Conservation (phyloP, 2,888 invertebrate species). For the Drosophila peninsularis region DNA sequence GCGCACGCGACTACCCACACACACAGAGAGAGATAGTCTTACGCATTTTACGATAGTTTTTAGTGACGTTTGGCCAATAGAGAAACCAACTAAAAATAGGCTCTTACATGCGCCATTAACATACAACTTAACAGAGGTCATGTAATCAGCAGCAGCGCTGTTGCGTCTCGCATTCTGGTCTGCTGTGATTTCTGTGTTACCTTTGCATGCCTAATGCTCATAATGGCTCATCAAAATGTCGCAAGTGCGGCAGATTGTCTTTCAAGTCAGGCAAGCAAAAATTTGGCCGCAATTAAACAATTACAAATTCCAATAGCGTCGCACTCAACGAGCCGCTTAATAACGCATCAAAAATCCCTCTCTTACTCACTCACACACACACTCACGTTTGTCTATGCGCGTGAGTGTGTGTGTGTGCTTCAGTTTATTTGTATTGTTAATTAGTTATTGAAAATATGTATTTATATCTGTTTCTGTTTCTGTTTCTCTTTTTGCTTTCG, state of each 20-base stretch:
- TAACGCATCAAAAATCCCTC: constrained; percentile 69
- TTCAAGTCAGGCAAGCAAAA: constrained; percentile 58
- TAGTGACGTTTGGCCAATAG: constrained; percentile 57
- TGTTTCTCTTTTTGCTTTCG: constrained; percentile 22
- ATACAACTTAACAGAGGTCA: constrained; percentile 49
- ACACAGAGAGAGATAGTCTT: constrained; percentile 4
- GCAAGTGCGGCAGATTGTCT: constrained; percentile 62
- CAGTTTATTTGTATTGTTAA: constrained; percentile 64
- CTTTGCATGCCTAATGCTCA: constrained; percentile 33
- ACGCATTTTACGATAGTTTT: constrained; percentile 44
- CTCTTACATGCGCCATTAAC: constrained; percentile 44
- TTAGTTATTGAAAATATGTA: constrained; percentile 63
- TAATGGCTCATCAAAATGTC: constrained; percentile 63
- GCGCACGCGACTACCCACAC: constrained; percentile 32
- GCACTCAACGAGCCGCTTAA: constrained; percentile 64
- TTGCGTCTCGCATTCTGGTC: constrained; percentile 7
- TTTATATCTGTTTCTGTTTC: constrained; percentile 26
- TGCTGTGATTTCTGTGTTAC: constrained; percentile 16
- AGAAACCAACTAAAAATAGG: constrained; percentile 57
- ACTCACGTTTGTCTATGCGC: not conserved
- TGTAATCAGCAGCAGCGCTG: constrained; percentile 29
- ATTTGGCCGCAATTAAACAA: constrained; percentile 74
- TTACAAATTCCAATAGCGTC: constrained; percentile 73
- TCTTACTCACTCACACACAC: constrained; percentile 16
- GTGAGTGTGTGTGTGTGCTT: constrained; percentile 11